Base-by-base conservation (phyloP, 1,140 invertebrate genomes). In the Akabosia matsudoensis region DNA sequence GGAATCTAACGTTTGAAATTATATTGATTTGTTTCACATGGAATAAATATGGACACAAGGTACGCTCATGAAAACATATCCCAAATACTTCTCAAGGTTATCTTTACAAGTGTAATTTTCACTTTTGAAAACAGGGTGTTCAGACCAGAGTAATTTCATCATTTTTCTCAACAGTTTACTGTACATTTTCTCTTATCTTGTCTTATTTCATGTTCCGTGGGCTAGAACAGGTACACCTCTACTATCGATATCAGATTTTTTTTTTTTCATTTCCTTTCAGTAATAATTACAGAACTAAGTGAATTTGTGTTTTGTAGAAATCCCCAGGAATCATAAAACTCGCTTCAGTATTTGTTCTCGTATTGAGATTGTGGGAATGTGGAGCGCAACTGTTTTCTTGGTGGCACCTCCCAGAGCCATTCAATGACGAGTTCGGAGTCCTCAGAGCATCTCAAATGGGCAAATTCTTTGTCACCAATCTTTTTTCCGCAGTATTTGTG, bases 361-460 rank as follows among this genome's bases (percentile, higher is more conserved):
- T 61, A 14, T 61, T 61, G 24, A 7, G 54, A 61, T 22, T 61
- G 13, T 61, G 54, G 54, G 54, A 61, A 24, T 61, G 54, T 61
- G 54, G 54, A n/a, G 54, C 54, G 7, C 54, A 61, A 7, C 14
- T 61, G 24, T 61, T 61, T 61, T 61, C 54, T 10, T 61, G 54
- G 54, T 61, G 54, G 54, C 14, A 61, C 24, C 54, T 61, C 14
- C 14, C 54, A 10, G 54, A 61, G 24, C 14, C 54, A 4, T 61
- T 10, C 54, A 31, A 67, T n/a, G 61, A 67, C 22, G 61, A 67
- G 61, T 67, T 67, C 31, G 61, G 61, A 67, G 31, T 67, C n/a
- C 61, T 24, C 7, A 24, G 61, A 30, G 61, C 61, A 13, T 67
- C 61, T 30, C 61, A 67, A 28, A 31, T 67, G 24, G 61, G 61